Conservation (phyloP, 2,888 invertebrate genomes). For the Temnothorax rugatulus region DNA sequence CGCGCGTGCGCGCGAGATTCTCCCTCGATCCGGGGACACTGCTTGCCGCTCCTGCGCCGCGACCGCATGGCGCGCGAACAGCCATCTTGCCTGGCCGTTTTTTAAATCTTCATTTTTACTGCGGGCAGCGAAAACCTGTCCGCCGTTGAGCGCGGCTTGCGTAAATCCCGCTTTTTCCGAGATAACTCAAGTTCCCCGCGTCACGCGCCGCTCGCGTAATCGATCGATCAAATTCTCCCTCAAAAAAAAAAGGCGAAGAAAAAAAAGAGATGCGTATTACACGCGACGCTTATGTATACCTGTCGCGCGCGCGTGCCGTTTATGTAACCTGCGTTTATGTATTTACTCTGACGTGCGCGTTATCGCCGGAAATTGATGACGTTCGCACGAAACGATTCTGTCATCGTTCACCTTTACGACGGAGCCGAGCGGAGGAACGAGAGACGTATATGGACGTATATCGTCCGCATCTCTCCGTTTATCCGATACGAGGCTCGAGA, state of each 20-base stretch:
- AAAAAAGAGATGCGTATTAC: background rate
- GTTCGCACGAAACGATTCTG: background rate
- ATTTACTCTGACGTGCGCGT: constrained; percentile 22
- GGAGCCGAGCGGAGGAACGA: background rate
- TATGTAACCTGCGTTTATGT: constrained; percentile 35
- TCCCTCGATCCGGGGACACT: background rate
- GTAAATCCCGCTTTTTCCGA: constrained; percentile 8
- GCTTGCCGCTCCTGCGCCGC: constrained; percentile 27
- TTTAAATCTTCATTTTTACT: constrained; percentile 65
- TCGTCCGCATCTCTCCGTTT: background rate
- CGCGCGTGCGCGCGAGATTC: constrained; percentile 16
- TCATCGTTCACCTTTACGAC: constrained; percentile 18
- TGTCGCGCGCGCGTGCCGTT: constrained; percentile 2
- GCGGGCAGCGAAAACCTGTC: background rate
- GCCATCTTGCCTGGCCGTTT: constrained; percentile 66
- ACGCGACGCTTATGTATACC: background rate
- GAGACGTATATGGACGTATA: background rate
- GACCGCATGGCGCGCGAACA: constrained; percentile 64
- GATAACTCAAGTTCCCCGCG: background rate
- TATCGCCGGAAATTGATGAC: constrained; percentile 48
- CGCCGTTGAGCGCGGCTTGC: background rate
- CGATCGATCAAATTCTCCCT: constrained; percentile 12
- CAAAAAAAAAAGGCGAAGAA: background rate
- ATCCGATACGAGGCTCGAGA: background rate
- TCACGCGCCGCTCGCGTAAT: background rate